A percentile compares a stretch with the other conserved stretches of the same genome.
Evolutionary conservation across 2,113 vertebrate species (phyloP).

Genomic region (Protomyctophum bolini): DNA sequence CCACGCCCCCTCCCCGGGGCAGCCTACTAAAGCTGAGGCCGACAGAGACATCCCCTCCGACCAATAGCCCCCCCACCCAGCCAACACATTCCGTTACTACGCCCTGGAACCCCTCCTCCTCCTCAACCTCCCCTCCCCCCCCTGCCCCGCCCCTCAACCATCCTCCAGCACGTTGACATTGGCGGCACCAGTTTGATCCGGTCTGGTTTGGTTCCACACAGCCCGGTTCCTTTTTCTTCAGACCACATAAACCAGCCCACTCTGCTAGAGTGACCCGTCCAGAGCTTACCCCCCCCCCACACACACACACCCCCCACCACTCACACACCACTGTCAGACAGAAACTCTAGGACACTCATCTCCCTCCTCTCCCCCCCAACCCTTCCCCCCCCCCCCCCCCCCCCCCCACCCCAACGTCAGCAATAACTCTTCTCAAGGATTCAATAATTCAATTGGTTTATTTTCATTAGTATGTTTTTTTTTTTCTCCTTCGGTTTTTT

Average conservation of each 20-base stretch:
- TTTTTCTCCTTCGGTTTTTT: too few relatives aligned
- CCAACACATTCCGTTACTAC: constrained; percentile 79
- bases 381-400: constrained; percentile 10
- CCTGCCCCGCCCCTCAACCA: constrained; percentile 57
- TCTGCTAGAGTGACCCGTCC: constrained; percentile 59
- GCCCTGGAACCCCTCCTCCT: constrained; percentile 56
- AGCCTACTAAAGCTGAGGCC: constrained; percentile 88
- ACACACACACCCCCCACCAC: not conserved
- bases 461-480: constrained; percentile 65
- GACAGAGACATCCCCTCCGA: constrained; percentile 95
- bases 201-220: constrained; percentile 57
- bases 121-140: constrained; percentile 43
- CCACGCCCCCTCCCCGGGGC: constrained; percentile 88
- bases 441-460: constrained; percentile 75
- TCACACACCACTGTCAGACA: not conserved
- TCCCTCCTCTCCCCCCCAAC: constrained; percentile 25
- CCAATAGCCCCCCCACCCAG: constrained; percentile 82
- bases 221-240: constrained; percentile 57
- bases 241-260: constrained; percentile 76
- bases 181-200: constrained; percentile 59
- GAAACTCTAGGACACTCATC: constrained; percentile 38
- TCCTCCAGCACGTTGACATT: constrained; percentile 59
- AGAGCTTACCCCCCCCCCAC: constrained; percentile 31
- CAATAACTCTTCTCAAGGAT: constrained; percentile 85
- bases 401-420: constrained; percentile 65